Evolutionary conservation across 1,140 invertebrate species (phyloP).

Genomic region (Paraescarpia echinospica): DNA sequence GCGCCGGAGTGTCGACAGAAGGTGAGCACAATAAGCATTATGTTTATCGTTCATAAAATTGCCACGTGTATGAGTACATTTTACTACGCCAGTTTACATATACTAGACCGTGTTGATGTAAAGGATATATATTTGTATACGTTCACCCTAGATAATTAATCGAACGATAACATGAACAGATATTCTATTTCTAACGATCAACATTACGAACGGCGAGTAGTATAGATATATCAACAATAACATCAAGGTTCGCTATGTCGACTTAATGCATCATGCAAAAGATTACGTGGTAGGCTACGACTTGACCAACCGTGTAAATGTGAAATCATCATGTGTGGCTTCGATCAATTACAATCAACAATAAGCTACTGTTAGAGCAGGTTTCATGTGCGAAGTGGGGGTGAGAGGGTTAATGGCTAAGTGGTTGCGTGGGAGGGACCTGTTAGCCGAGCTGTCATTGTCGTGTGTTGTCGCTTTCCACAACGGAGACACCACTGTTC

Average conservation of each 20-base stretch:
- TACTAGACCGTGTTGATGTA: background rate
- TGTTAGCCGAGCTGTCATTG: background rate
- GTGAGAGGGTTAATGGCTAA: background rate
- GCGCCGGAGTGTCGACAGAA: background rate
- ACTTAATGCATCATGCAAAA: background rate
- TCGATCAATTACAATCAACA: background rate
- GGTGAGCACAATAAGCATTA: background rate
- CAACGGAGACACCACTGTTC: background rate
- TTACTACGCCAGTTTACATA: background rate
- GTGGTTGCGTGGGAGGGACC: background rate
- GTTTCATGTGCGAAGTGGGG: background rate
- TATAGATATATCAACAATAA: background rate
- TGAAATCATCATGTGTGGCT: background rate
- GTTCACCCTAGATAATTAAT: too few relatives aligned
- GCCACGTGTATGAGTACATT: background rate
- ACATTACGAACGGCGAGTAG: background rate
- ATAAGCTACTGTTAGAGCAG: background rate
- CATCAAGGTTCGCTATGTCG: background rate
- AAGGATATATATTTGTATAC: background rate
- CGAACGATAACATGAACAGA: background rate
- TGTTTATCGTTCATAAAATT: background rate
- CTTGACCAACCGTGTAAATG: background rate
- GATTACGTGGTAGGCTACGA: too few relatives aligned
- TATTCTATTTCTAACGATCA: background rate
- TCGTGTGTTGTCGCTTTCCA: background rate